Evolutionary conservation across 1,140 invertebrate genomes (phyloP), one percentile per base, ranked within the genome.

Genomic region (Wasmannia auropunctata): DNA sequence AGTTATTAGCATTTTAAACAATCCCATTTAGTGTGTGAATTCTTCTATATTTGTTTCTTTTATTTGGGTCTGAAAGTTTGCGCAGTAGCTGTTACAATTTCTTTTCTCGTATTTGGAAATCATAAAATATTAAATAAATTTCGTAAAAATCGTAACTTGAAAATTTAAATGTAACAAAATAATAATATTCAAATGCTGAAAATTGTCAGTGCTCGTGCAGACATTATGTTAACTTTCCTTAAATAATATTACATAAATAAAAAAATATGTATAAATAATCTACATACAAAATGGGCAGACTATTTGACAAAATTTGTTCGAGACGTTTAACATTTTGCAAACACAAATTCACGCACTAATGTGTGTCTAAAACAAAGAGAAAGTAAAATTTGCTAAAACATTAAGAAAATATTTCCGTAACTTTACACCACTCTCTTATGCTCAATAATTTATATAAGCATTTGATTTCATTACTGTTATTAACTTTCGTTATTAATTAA

Each of bases 181-280:
- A 40, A 62, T 43, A 77, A 76, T 28, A 60, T 76, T 4, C 34
- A 58, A 16, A 54, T 3, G 14, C 37, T 79, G 10, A 51, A 67
- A 67, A 51, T 25, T 49, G 37, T 67, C 4, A 34, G 28, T 63
- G n/a, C 5, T 79, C 25, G 40, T 22, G 4, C n/a, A 54, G n/a
- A 19, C 19, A 46, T 28, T n/a, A 37, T 80, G n/a, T 72, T 25
- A 60, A 72, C 5, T 58, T 67, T 43, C 6, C 51, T 83, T 83
- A 83, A 60, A 2, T 28, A 80, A 14, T 74, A 58, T 28, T 56
- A 72, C 46, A 37, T n/a, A 58, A 81, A 79, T 65, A 79, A 37
- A 37, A 58, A 34, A 25, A 40, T 40, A 6, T 67, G 25, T 16
- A 67, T 67, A 80, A 77, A 80, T 74, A 81, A 80, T 0, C 37